Evolutionary conservation across 2,797 vertebrate genomes (phyloP), one percentile per base, ranked within the genome.

Genomic region (Mormyrus hasselquistii): DNA sequence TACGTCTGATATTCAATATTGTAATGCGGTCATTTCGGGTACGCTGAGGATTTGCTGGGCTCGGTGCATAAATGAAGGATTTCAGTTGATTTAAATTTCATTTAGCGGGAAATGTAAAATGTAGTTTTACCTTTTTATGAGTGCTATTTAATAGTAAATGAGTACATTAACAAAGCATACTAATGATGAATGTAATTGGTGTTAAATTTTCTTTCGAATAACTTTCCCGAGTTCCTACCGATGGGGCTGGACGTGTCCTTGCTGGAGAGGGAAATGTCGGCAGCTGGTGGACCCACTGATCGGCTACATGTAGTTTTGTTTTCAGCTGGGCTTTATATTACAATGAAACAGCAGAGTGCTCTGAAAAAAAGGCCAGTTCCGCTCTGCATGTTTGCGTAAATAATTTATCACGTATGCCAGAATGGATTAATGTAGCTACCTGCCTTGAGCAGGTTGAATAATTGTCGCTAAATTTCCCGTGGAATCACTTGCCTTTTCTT

Each of bases 1-100:
- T 94, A 95, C 93, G 90, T 92, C 93, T 94, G 93, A 95, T 95
- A 94, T 94, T 95, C 94, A 95, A 94, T 96, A 94, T 94, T 93
- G 93, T 93, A 93, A 93, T 91, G 91, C 91, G 91, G 93, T 93
- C 93, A 93, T 94, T 92, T 94, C 92, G 88, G 91, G 93, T 93
- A 94, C 92, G n/a, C 94, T 59, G 93, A 95, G 94, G 92, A 91
- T 93, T 91, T 88, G 88, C 91, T 85, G 83, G 88, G 93, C 87
- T n/a, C 92, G 62, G 92, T 73, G 88, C 93, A 94, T 91, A 94
- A 95, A 94, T 93, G 93, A 95, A 93, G 92, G 92, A 93, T 90
- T 88, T 92, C 87, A 55, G 92, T 93, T 93, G 90, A 29, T 94
- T 93, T 93, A 92, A 94, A 93, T 94, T 94, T 93, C 93, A 93